Conservation (phyloP, 2,113 vertebrate genomes). For the Ardeotis arabs region DNA sequence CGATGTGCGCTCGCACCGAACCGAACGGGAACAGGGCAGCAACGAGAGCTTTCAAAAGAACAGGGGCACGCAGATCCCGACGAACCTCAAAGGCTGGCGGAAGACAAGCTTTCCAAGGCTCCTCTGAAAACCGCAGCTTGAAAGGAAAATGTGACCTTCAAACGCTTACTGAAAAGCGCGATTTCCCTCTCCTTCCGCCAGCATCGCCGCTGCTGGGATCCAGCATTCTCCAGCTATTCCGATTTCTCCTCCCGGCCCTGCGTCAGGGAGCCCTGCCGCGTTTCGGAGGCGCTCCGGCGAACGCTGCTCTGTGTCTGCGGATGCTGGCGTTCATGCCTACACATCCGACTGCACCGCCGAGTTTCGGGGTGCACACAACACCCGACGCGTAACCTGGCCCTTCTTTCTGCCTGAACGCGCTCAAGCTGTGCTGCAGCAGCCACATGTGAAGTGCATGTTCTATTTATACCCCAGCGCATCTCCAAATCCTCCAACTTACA, state of each 20-base stretch:
- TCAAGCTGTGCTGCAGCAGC: not conserved
- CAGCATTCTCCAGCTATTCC: not conserved
- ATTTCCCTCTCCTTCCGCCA: not conserved
- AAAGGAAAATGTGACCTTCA: not conserved
- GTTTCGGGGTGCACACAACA: not conserved
- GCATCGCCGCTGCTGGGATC: not conserved
- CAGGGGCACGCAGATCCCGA: not conserved
- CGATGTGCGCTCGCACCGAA: accelerated
- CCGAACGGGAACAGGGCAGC: not conserved
- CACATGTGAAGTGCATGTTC: accelerated
- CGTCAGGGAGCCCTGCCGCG: accelerated
- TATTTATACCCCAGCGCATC: not conserved
- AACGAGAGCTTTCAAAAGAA: not conserved
- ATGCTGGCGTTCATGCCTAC: accelerated
- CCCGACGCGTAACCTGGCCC: not conserved
- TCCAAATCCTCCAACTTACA: not conserved
- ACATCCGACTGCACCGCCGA: accelerated
- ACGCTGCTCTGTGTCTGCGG: accelerated
- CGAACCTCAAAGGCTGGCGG: accelerated
- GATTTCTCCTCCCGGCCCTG: not conserved
- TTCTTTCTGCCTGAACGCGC: not conserved
- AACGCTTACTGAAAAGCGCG: accelerated
- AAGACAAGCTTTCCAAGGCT: not conserved
- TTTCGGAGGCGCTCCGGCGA: accelerated
- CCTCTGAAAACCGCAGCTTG: not conserved